Conservation (phyloP, 2,113 vertebrate species). For the Rhinolophus sinicus region DNA sequence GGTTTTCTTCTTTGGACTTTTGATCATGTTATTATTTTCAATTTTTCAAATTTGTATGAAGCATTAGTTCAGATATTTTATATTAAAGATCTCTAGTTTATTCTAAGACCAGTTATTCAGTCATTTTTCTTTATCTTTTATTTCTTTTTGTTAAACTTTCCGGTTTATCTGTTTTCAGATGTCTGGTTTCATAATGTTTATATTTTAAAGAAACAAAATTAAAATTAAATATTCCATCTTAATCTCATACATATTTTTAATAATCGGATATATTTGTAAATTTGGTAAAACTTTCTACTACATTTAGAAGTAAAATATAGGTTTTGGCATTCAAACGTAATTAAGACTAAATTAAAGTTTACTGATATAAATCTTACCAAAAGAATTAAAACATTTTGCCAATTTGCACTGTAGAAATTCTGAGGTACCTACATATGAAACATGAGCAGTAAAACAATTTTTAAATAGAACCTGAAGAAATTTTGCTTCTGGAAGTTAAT, state of each 20-base stretch:
- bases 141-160: not conserved
- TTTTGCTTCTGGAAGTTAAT: constrained; percentile 46
- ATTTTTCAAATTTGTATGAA: not conserved
- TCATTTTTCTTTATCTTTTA: not conserved
- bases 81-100: not conserved
- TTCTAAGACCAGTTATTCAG: not conserved
- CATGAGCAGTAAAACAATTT: constrained; percentile 14
- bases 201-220: constrained; percentile 7
- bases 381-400: not conserved
- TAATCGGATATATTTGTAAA: constrained; percentile 11
- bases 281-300: not conserved
- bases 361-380: constrained; percentile 40
- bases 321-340: constrained; percentile 59
- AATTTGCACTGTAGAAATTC: constrained; percentile 42
- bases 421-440: not conserved
- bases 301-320: constrained; percentile 7
- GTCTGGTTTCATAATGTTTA: not conserved
- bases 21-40: not conserved
- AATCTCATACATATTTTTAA: constrained; percentile 16
- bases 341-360: constrained; percentile 50
- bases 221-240: not conserved
- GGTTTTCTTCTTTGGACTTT: not conserved
- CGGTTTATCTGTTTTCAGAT: not conserved
- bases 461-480: constrained; percentile 21
- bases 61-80: not conserved